Evolutionary conservation across 2,888 invertebrate genomes (phyloP).

Genomic region (Drosophila phalerata): DNA sequence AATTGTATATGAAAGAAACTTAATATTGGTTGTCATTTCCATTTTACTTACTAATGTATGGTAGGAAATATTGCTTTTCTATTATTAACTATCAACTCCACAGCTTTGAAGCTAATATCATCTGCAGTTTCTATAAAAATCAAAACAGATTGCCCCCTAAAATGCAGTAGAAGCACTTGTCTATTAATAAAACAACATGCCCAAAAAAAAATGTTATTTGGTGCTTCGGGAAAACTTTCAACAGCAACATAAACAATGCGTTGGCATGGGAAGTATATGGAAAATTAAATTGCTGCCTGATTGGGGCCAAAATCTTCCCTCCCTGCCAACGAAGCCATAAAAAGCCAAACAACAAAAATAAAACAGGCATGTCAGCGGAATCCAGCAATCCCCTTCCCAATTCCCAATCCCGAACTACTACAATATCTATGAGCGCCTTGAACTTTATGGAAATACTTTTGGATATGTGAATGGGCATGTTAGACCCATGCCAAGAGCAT

Average conservation of each 20-base stretch:
- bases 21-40: not conserved
- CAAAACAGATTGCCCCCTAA: constrained; percentile 27
- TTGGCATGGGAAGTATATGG: constrained; percentile 45
- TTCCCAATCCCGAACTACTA: not conserved
- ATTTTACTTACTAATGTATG: not conserved
- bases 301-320: constrained; percentile 49
- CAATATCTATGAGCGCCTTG: constrained; percentile 69
- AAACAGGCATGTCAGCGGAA: constrained; percentile 51
- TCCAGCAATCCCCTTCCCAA: constrained; percentile 8
- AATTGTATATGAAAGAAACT: not conserved
- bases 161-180: constrained; percentile 30
- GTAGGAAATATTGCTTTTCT: not conserved
- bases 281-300: constrained; percentile 54
- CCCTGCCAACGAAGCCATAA: constrained; percentile 53
- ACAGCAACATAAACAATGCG: constrained; percentile 72
- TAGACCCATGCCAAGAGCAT: constrained; percentile 62
- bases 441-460: constrained; percentile 58
- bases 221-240: constrained; percentile 66
- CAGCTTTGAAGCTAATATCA: not conserved
- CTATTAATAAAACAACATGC: constrained; percentile 65
- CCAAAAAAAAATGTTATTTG: constrained; percentile 42
- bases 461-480: constrained; percentile 16
- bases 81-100: not conserved
- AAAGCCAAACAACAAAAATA: constrained; percentile 69
- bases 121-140: constrained; percentile 9